Percentiles rank a stretch among this genome's conserved stretches.
These are phyloP conservation scores for Karalla daura DNA, from an alignment of 2,797 vertebrate species.

Conservation along the genomic window DNA sequence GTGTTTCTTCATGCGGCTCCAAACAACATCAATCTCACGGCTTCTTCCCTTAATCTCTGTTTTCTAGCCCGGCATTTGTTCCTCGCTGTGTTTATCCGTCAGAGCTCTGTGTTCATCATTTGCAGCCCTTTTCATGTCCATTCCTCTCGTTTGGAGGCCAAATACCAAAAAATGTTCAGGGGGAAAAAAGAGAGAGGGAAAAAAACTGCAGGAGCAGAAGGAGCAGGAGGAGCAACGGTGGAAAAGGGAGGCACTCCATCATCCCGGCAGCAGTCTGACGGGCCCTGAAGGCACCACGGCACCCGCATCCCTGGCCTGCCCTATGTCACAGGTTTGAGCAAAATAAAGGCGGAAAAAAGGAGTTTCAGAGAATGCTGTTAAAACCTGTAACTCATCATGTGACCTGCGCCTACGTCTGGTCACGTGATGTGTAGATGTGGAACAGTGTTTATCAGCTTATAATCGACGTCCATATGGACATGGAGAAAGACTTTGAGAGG, in stretches of 20 bases:
- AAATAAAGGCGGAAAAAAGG: no score
- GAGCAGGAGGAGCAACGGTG: no score
- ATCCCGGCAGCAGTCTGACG: conserved; percentile 35
- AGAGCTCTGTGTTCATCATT: conserved; percentile 25
- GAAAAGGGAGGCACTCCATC: conserved; percentile 38
- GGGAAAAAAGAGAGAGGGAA: background rate
- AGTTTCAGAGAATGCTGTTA: no score
- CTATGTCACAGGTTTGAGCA: no score
- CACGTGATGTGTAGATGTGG: no score
- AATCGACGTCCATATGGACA: no score
- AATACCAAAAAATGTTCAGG: conserved; percentile 20
- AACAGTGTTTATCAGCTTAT: no score
- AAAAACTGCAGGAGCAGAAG: conserved; percentile 6
- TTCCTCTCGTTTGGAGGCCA: conserved; percentile 5
- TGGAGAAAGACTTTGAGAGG: no score
- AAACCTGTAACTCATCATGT: no score
- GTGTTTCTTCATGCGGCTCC: conserved; percentile 48
- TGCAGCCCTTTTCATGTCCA: conserved; percentile 13
- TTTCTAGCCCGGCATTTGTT: conserved; percentile 32
- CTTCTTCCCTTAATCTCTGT: conserved; percentile 32
- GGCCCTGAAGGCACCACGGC: conserved; percentile 37
- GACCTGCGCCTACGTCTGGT: no score
- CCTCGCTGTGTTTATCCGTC: conserved; percentile 25
- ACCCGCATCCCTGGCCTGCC: no score
- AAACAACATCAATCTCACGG: conserved; percentile 56